Conservation (phyloP, 2,888 invertebrate genomes). For the Trissoscelio sp. region DNA sequence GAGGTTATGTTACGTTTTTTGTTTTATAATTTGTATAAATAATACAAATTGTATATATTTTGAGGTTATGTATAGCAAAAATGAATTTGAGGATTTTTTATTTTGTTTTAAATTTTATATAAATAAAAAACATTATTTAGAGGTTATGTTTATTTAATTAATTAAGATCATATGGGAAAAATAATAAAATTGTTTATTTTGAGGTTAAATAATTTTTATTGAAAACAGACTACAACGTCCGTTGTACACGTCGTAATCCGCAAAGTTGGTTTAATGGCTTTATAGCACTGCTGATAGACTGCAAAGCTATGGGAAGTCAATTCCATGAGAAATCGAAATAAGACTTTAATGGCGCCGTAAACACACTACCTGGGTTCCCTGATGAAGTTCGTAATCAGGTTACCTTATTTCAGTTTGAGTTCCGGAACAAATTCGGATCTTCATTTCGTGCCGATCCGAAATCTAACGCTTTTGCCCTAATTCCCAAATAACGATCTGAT, state of each 20-base stretch:
- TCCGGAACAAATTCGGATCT: constrained; percentile 41
- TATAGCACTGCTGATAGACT: constrained; percentile 13
- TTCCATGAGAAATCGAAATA: constrained; percentile 56
- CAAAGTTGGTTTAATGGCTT: constrained; percentile 12
- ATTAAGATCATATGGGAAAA: no score
- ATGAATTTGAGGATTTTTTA: no score
- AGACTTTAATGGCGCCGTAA: constrained; percentile 46
- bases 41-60: no score
- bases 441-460: constrained; percentile 31
- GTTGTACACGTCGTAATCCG: background rate
- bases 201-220: constrained; percentile 12
- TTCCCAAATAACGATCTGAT: constrained; percentile 17
- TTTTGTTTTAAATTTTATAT: no score
- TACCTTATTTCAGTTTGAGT: constrained; percentile 52
- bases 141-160: no score
- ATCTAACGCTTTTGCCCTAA: constrained; percentile 36
- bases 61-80: background rate
- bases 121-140: no score
- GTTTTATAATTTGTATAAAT: no score
- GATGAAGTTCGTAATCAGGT: constrained; percentile 57
- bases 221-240: background rate
- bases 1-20: background rate
- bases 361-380: constrained; percentile 45
- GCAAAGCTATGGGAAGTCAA: constrained; percentile 50
- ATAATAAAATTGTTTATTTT: no score